Conservation (phyloP, 2,888 invertebrate genomes). For the Cosmorhoe ocellata region DNA sequence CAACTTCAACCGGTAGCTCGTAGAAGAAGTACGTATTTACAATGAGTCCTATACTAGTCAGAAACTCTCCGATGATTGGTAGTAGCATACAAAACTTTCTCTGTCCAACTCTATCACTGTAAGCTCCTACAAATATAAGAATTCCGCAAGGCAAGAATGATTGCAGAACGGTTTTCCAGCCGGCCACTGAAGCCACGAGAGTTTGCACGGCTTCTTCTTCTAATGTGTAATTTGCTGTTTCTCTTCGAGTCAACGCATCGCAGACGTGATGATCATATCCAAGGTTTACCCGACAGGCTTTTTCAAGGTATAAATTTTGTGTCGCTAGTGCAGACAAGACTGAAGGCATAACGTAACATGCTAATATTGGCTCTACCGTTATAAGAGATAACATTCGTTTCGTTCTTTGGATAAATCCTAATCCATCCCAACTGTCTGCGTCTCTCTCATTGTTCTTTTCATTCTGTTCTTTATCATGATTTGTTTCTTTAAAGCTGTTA, state of each 20-base stretch:
- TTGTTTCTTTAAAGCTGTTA: constrained; percentile 59
- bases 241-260: constrained; percentile 87
- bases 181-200: constrained; percentile 90
- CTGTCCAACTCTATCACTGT: constrained; percentile 86
- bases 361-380: constrained; percentile 89
- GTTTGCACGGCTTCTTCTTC: constrained; percentile 87
- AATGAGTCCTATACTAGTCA: constrained; percentile 89
- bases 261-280: constrained; percentile 88
- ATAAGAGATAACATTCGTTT: constrained; percentile 84
- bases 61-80: constrained; percentile 90
- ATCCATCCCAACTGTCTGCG: constrained; percentile 67
- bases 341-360: constrained; percentile 86
- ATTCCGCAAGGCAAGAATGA: constrained; percentile 90
- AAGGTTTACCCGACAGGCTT: constrained; percentile 92
- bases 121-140: constrained; percentile 91
- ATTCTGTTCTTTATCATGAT: constrained; percentile 46
- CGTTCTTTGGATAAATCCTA: constrained; percentile 81
- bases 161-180: constrained; percentile 93
- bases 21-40: constrained; percentile 91
- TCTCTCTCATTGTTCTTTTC: constrained; percentile 45
- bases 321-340: constrained; percentile 88
- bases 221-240: constrained; percentile 83
- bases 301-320: constrained; percentile 92
- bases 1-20: constrained; percentile 90
- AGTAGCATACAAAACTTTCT: constrained; percentile 92